Conservation (phyloP, 2,888 invertebrate genomes). For the Acrobasis repandana region DNA sequence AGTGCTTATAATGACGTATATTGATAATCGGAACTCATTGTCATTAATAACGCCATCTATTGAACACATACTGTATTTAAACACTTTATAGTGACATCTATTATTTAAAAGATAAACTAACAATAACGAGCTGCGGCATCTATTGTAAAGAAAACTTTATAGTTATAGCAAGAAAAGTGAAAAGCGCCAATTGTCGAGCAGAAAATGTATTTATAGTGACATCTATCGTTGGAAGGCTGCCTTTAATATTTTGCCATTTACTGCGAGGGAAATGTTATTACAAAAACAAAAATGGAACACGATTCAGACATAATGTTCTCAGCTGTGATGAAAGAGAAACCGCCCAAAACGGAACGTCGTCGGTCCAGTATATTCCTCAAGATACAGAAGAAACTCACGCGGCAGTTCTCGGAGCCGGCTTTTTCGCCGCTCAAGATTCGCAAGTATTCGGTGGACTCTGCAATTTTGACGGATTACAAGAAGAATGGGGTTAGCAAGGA, state of each 20-base stretch:
- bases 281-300: slow-evolving; percentile 47
- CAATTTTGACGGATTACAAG: slow-evolving; percentile 56
- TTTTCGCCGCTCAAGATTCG: slow-evolving; percentile 38
- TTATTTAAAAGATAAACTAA: too few species aligned
- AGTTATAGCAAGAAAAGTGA: too few species aligned
- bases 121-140: too few species aligned
- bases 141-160: too few species aligned
- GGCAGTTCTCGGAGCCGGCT: slow-evolving; percentile 64
- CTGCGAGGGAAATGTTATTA: background rate
- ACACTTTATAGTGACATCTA: too few species aligned
- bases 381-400: slow-evolving; percentile 60
- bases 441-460: slow-evolving; percentile 69
- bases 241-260: background rate
- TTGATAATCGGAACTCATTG: too few species aligned
- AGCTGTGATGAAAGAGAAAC: slow-evolving; percentile 55
- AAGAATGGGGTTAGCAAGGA: slow-evolving; percentile 45
- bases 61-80: too few species aligned
- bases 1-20: too few species aligned
- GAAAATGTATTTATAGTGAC: background rate
- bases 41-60: too few species aligned
- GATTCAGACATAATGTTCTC: slow-evolving; percentile 46
- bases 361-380: slow-evolving; percentile 69
- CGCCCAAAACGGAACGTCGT: slow-evolving; percentile 48
- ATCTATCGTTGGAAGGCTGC: background rate
- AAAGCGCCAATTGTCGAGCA: too few species aligned